Evolutionary conservation across 2,113 vertebrate genomes (phyloP), one percentile per base, ranked within the genome.

Genomic region (Chroicocephalus ridibundus): DNA sequence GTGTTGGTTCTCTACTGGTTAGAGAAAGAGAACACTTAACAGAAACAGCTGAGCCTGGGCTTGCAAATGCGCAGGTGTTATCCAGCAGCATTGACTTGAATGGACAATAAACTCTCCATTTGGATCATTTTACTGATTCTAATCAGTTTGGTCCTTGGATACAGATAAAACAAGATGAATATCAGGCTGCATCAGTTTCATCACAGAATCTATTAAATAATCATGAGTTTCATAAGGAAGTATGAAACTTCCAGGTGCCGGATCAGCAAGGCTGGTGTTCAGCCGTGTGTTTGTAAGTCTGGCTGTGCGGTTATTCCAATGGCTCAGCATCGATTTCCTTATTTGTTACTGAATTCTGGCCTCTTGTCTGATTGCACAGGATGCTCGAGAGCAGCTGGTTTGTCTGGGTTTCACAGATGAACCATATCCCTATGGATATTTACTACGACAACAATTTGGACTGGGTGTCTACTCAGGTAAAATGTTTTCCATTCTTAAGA

Each of bases 381-480:
- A 94, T 98, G 95, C 47, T 98, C 61, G 97, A 97, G 82, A 98
- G 98, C 93, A 97, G 94, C 94, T 96, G 98, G 97, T 98, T 98
- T 96, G 97, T 98, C 70, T 98, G 98, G 98, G 97, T 98, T 51
- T 97, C 98, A 9, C 98, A 98, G 86, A 98, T 97, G 96, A 98
- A 94, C 90, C 98, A 98, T 6, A 65, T 92, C 55, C 94, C 97
- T 34, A 95, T 97, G 97, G 96, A 98, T 76, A 98, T 99, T 77
- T 91, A 98, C 98, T 96, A 97, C 0, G 98, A 98, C 95, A 97
- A 62, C 24, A 98, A 98, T 34, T 60, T 88, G 90, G 98, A 99
- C 94, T 99, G 98, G 98, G 62, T 98, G 11, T 98, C 98, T 80
- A 97, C 96, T 22, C 98, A 98, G 98, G 98, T 99, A 78, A 88